Base-by-base conservation (phyloP, 23 tunicate genomes). In the Oikopleura dioica region DNA sequence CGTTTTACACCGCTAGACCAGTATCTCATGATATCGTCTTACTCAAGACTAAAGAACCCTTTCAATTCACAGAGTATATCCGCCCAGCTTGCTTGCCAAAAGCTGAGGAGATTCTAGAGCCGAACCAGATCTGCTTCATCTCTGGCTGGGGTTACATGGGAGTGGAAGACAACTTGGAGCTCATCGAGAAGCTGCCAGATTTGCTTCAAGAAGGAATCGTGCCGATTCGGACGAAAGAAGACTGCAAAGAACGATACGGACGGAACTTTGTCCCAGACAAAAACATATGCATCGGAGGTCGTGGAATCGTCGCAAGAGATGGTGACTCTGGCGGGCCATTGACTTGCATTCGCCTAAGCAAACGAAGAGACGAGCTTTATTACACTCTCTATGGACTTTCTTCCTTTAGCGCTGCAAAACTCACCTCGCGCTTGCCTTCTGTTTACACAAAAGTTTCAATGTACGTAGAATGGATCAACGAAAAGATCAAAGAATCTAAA, bases 101-200 rank as follows among this genome's bases (percentile, higher is more conserved):
- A 31, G 30, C 72, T 24, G 30, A 2, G 16, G 72, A 63, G 26
- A 28, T 63, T 21, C 33, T 63, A 24, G 72, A 63, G 72, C 72
- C 72, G 26, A 63, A 63, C 26, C 29, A 23, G 5, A 63, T 63
- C 30, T 63, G 72, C 26, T 63, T 63, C 33, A 63, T 63, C 72
- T 12, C 72, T 63, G 72, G 72, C 72, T 63, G 16, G 16, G 72
- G 72, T 5, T 63, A 63, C 72, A 63, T 63, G 72, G 72, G 72
- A 24, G 33, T 31, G 4, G 72, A 63, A 16, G 33, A 63, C 26
- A 28, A 23, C 33, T 63, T 23, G 72, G 30, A 24, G 2, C 5
- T 28, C 33, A 31, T 63, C 4, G 72, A 63, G 5, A 63, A 63
- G 33, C 33, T 63, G 26, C 32, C 72, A 5, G 72, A 63, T 23